A percentile compares a stretch with the other conserved stretches of the same genome.
Evolutionary conservation across 2,113 vertebrate genomes (phyloP).

Genomic region (Plotosus lineatus): DNA sequence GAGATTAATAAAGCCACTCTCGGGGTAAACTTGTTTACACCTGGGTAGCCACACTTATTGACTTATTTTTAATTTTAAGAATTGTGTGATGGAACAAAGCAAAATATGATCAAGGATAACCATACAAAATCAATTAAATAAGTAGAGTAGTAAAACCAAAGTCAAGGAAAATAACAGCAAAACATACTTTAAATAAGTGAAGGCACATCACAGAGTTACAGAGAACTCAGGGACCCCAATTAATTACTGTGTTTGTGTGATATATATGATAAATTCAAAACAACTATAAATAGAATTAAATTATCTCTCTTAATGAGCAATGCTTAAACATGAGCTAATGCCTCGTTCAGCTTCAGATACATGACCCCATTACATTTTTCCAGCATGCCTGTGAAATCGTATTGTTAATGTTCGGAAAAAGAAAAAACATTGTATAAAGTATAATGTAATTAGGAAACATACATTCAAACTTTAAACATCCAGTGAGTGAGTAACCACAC

Average conservation of each 20-base stretch:
- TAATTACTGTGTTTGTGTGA: conserved; percentile 64
- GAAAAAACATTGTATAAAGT: background rate
- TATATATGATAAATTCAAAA: conserved; percentile 72
- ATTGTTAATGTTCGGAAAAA: background rate
- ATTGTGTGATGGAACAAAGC: background rate
- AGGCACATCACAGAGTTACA: conserved; percentile 2
- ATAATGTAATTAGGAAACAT: conserved; percentile 27
- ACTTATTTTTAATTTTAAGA: too few species aligned
- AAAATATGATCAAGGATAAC: background rate
- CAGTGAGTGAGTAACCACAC: conserved; percentile 43
- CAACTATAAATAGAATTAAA: conserved; percentile 66
- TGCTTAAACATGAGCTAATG: conserved; percentile 39
- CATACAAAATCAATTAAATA: background rate
- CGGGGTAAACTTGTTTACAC: conserved; percentile 29
- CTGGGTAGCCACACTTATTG: conserved; percentile 54
- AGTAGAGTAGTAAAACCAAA: background rate
- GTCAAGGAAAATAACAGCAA: background rate
- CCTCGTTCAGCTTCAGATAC: conserved; percentile 21
- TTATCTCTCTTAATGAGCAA: conserved; percentile 68
- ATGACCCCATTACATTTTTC: conserved; percentile 40
- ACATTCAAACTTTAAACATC: conserved; percentile 33
- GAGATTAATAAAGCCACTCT: conserved; percentile 36
- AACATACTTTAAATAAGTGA: background rate
- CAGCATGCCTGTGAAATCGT: conserved; percentile 25
- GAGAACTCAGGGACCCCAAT: conserved; percentile 58